phyloP scores from a whole-genome alignment of 2,797 vertebrate genomes.

The Lagorchestes hirsutus region DNA sequence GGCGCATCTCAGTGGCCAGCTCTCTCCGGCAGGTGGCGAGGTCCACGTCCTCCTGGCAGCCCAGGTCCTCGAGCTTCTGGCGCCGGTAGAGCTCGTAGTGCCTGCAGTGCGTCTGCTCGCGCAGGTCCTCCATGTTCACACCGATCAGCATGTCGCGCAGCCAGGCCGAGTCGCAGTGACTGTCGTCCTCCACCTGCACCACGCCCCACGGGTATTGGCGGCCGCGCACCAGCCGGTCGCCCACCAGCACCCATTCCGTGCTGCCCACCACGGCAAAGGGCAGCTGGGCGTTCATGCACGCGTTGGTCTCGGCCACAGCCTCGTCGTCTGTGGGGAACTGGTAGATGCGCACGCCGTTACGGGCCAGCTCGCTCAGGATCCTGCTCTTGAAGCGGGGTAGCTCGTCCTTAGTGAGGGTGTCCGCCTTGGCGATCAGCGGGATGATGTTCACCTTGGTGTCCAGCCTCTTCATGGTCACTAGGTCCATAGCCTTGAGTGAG shows the following conservation, averaged over 20 bases:
- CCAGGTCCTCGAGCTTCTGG: slow-evolving; percentile 99
- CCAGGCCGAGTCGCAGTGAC: slow-evolving; percentile 98
- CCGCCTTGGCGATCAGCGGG: slow-evolving; percentile 98
- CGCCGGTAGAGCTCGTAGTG: slow-evolving; percentile 98
- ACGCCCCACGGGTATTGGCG: slow-evolving; percentile 99
- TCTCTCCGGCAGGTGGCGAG: no score
- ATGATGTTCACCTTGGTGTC: slow-evolving; percentile 95
- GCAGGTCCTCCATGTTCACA: slow-evolving; percentile 99
- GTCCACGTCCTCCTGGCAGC: slow-evolving; percentile 85
- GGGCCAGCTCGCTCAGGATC: slow-evolving; percentile 98
- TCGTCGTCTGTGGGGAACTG: slow-evolving; percentile 98
- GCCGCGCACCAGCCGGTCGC: slow-evolving; percentile 91
- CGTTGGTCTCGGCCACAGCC: slow-evolving; percentile 95
- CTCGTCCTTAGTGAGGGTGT: slow-evolving; percentile 99
- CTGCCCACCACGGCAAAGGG: slow-evolving; percentile 99
- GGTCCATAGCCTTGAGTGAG: neutral
- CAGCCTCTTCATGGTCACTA: neutral
- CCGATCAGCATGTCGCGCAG: slow-evolving; percentile 97
- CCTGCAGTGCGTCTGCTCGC: slow-evolving; percentile 97
- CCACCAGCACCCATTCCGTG: slow-evolving; percentile 76
- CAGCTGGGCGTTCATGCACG: slow-evolving; percentile 97
- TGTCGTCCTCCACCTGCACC: slow-evolving; percentile 99
- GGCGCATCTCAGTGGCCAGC: neutral
- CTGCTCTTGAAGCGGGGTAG: slow-evolving; percentile 99
- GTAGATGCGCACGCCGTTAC: slow-evolving; percentile 98